Evolutionary conservation across 35 echinoderm and acorn worm genomes (phyloP).

Genomic region (Patiria miniata): DNA sequence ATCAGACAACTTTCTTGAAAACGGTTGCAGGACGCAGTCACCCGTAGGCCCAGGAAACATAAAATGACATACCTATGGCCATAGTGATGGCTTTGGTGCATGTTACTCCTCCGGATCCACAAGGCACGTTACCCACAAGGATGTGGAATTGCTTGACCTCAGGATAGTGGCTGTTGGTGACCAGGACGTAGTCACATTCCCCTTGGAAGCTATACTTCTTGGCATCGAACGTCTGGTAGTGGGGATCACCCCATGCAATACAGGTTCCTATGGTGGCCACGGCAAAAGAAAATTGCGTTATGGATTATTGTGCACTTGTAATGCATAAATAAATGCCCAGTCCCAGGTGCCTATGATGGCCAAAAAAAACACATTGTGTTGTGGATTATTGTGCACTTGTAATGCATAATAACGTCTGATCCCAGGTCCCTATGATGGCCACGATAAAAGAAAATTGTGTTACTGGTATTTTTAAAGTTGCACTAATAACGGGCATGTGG

Average conservation of each 20-base stretch:
- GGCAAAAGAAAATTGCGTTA: not conserved
- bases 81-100: constrained; percentile 87
- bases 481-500: no score
- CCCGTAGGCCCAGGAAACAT: not conserved
- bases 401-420: no score
- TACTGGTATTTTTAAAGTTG: no score
- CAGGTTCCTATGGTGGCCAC: constrained; percentile 51
- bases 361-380: not conserved
- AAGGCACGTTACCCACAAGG: constrained; percentile 68
- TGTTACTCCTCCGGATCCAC: constrained; percentile 77
- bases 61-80: constrained; percentile 51
- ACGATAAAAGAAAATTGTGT: not conserved
- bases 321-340: no score
- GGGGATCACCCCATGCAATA: constrained; percentile 84
- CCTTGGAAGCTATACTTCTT: constrained; percentile 75
- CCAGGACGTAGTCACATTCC: constrained; percentile 81
- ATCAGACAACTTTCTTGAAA: no score
- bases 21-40: no score
- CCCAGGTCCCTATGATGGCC: constrained; percentile 31
- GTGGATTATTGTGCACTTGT: not conserved
- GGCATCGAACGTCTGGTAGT: constrained; percentile 86
- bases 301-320: not conserved
- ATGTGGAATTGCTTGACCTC: constrained; percentile 60
- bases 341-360: constrained; percentile 32
- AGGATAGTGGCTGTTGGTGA: constrained; percentile 38